These are phyloP conservation scores for Polia nebulosa DNA, from an alignment of 2,888 invertebrate genomes.

Conservation along the genomic window DNA sequence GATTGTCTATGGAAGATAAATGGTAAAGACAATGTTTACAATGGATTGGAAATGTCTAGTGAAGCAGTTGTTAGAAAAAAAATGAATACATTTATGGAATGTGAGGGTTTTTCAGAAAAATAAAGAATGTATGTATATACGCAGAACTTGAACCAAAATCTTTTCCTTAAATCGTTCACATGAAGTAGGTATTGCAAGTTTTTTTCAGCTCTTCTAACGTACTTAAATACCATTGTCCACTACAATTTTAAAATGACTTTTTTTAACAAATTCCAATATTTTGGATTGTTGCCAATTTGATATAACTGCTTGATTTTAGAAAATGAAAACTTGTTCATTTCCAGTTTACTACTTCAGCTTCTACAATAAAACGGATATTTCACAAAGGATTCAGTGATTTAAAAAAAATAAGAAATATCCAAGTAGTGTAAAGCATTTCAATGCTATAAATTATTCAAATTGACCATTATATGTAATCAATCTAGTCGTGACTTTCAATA, in stretches of 20 bases:
- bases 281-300: constrained; percentile 55
- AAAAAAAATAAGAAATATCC: constrained; percentile 13
- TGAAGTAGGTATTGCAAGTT: neutral
- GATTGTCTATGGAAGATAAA: constrained; percentile 42
- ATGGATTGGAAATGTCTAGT: constrained; percentile 17
- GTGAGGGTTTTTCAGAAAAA: neutral
- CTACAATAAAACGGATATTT: constrained; percentile 20
- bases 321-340: constrained; percentile 40
- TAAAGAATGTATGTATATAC: neutral
- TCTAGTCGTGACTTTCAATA: constrained; percentile 10
- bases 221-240: no score
- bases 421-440: neutral
- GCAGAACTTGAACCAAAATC: neutral
- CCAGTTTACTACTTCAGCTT: constrained; percentile 29
- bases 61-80: neutral
- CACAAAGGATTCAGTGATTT: constrained; percentile 26
- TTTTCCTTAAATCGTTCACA: neutral
- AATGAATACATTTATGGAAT: neutral
- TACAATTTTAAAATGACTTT: neutral
- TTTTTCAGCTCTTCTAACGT: neutral
- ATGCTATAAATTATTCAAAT: constrained; percentile 30
- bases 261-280: constrained; percentile 14
- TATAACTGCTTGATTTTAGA: constrained; percentile 16
- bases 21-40: constrained; percentile 24
- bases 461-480: constrained; percentile 2